Base-by-base conservation (phyloP, 2,113 vertebrate species). In the Elgaria multicarinata region DNA sequence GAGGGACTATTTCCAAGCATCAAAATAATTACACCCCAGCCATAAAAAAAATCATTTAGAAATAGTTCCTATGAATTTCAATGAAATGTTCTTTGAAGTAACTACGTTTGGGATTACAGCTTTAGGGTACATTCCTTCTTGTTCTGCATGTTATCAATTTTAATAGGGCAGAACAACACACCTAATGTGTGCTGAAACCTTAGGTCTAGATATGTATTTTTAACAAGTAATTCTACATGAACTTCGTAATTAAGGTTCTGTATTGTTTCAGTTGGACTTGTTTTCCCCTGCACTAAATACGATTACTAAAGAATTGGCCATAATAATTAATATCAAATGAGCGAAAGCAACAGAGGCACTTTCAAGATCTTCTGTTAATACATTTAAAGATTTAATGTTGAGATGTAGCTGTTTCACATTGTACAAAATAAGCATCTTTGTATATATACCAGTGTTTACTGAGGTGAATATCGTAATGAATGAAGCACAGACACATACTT, bases 361-460 rank as follows among this genome's bases (percentile, higher is more conserved):
- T 84, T 91, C 86, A 66, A 81, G 85, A 85, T 16, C 46, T 91
- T 91, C 75, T 81, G 4, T 36, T 44, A 58, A 22, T 31, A 39
- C 74, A 9, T 90, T 36, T 26, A 80, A 53, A 5, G 26, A 3
- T 80, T 53, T 67, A 10, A 55, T 78, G 42, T 44, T 81, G 46
- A 31, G 67, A 74, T 74, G 72, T 71, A 50, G 22, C 4, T 88
- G 58, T n/a, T 50, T 87, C 75, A n/a, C 44, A 78, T 18, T 58
- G 58, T 66, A 53, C 2, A 7, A 33, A 77, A 31, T 36, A 84
- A 44, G 28, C 36, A 66, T 77, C 42, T 79, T 78, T 66, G 46
- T 46, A 26, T 71, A n/a, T 36, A 53, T n/a, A 80, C 16, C 67
- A 71, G n/a, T 75, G 24, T n/a, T n/a, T 39, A 44, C 8, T 44